These are phyloP conservation scores for Stegophylla sp. DNA, from an alignment of 2,888 invertebrate species.

Conservation along the genomic window DNA sequence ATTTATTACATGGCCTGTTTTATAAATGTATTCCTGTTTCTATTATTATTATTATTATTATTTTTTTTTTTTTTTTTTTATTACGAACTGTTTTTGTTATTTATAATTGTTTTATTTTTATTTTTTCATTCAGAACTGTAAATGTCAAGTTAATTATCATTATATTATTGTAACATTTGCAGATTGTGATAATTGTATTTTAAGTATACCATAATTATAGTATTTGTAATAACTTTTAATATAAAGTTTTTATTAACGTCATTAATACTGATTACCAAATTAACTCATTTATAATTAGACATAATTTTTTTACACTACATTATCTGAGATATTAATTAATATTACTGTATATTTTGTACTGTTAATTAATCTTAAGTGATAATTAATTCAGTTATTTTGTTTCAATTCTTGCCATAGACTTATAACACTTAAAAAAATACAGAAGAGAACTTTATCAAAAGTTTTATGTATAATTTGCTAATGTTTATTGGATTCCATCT, in stretches of 20 bases:
- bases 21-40: background rate
- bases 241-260: background rate
- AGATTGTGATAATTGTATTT: constrained; percentile 32
- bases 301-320: background rate
- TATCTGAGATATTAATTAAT: background rate
- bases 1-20: background rate
- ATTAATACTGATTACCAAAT: constrained; percentile 43
- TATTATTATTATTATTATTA: too few relatives aligned
- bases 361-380: constrained; percentile 11
- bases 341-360: background rate
- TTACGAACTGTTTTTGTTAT: background rate
- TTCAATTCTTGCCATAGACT: too few relatives aligned
- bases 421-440: too few relatives aligned
- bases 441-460: too few relatives aligned
- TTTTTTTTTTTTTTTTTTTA: background rate
- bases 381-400: background rate
- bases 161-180: constrained; percentile 23
- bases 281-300: constrained; percentile 4
- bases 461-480: too few relatives aligned
- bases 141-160: background rate
- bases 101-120: constrained; percentile 24
- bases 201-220: constrained; percentile 23
- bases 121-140: background rate
- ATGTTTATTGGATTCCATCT: too few relatives aligned
- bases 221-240: background rate